These are phyloP conservation scores for Luperina testacea DNA, from an alignment of 2,888 invertebrate genomes.

Conservation along the genomic window DNA sequence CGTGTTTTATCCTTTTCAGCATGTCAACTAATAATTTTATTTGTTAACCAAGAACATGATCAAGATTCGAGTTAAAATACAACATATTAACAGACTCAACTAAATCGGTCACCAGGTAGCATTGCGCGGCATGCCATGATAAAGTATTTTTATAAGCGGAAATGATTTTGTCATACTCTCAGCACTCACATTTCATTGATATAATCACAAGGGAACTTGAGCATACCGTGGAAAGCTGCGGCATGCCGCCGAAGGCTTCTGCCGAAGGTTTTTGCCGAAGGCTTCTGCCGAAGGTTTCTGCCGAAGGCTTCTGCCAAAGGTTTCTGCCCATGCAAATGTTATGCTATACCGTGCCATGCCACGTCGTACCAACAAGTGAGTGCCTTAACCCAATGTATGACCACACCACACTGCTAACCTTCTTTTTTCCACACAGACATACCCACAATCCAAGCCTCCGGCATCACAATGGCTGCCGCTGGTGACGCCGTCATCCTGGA, in stretches of 20 bases:
- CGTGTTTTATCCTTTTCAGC: slow-evolving; percentile 16
- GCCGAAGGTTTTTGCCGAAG: no score
- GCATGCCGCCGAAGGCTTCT: neutral
- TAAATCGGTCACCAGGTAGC: neutral
- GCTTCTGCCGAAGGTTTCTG: no score
- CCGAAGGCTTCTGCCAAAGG: no score
- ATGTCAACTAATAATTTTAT: slow-evolving; percentile 25
- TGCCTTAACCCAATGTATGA: neutral
- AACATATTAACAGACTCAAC: neutral
- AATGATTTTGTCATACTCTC: neutral
- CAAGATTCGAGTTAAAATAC: neutral
- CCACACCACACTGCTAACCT: no score
- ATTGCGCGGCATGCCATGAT: neutral
- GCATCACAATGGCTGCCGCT: slow-evolving; percentile 93
- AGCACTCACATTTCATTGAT: neutral
- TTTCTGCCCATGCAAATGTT: neutral
- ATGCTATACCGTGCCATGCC: neutral
- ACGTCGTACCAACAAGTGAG: neutral
- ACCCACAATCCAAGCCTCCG: slow-evolving; percentile 94
- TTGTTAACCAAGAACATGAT: neutral
- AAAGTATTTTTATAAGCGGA: neutral
- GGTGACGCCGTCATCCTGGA: slow-evolving; percentile 94
- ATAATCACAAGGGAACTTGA: neutral
- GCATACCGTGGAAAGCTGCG: neutral
- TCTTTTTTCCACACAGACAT: slow-evolving; percentile 88